Evolutionary conservation across 2,888 invertebrate species (phyloP).

Genomic region (Chymomyza fuscimana): DNA sequence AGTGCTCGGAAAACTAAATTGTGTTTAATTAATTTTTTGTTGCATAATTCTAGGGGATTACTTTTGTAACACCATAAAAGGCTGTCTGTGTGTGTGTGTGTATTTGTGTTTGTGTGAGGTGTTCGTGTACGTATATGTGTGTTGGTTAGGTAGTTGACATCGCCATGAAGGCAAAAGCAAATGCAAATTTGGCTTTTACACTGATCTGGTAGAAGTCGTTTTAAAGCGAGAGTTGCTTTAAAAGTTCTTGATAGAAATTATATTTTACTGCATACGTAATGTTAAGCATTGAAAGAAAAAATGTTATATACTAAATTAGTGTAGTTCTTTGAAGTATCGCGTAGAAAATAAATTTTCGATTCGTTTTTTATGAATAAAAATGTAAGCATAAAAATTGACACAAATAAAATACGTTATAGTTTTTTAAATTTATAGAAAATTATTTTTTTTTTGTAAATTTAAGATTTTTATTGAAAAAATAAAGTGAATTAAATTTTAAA

Average conservation of each 20-base stretch:
- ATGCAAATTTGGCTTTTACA: conserved; percentile 17
- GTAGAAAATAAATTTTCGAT: no score
- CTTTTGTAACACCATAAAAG: conserved; percentile 41
- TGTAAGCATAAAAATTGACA: no score
- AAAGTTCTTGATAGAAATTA: neutral
- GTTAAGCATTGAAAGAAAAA: no score
- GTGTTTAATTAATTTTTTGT: conserved; percentile 71
- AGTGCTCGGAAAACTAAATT: conserved; percentile 60
- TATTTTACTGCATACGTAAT: no score
- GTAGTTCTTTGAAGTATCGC: no score
- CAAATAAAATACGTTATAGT: no score
- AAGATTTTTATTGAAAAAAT: no score
- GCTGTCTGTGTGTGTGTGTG: neutral
- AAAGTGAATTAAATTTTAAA: no score
- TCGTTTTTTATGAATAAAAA: no score
- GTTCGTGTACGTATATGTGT: neutral
- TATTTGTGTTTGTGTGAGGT: neutral
- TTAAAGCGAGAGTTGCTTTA: conserved; percentile 17
- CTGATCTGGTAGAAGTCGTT: neutral
- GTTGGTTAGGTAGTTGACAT: conserved; percentile 13
- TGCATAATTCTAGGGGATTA: conserved; percentile 67
- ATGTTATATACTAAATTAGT: no score
- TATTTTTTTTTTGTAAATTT: no score
- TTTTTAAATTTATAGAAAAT: no score
- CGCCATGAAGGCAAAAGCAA: conserved; percentile 30